Evolutionary conservation across 2,113 vertebrate species (phyloP).

Genomic region (western clawed frog (Xenopus tropicalis)): UCB_Xtro_10.0 CM004443.2:164259501-164260000

Average conservation of each 20-base stretch:
- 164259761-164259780: conserved; percentile 12
- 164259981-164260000: too few species aligned
- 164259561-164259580: not conserved
- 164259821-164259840: too few species aligned
- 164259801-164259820: too few species aligned
- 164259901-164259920: too few species aligned
- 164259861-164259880: too few species aligned
- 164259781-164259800: not conserved
- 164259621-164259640: conserved; percentile 8
- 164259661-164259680: not conserved
- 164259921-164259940: too few species aligned
- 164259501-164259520: not conserved
- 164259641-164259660: conserved; percentile 11
- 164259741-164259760: conserved; percentile 20
- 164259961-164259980: too few species aligned
- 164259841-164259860: too few species aligned
- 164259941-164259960: too few species aligned
- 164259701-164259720: conserved; percentile 15
- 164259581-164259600: conserved; percentile 7
- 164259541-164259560: not conserved
- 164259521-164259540: not conserved
- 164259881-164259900: too few species aligned
- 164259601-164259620: conserved; percentile 16
- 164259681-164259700: conserved; percentile 22
- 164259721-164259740: conserved; percentile 31